Base-by-base conservation (phyloP, 2,113 vertebrate species). In the Astatotilapia flaviijosephi region DNA sequence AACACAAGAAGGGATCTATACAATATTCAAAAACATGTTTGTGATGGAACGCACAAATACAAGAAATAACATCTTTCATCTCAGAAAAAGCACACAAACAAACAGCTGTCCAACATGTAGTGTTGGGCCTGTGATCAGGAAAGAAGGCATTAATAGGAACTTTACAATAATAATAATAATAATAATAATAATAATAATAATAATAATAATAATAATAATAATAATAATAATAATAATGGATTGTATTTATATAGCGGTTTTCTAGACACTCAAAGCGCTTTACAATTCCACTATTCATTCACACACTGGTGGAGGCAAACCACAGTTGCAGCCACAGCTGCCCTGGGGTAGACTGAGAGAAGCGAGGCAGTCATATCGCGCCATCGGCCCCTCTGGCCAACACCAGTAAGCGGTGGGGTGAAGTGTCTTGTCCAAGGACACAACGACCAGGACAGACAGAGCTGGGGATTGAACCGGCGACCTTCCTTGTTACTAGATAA, bases 401-500 rank as follows among this genome's bases (percentile, higher is more conserved):
- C 49, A 53, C 49, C 49, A 51, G 9, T n/a, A n/a, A 0, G 49
- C 19, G 3, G 49, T 49, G 0, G 49, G 1, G 1, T 51, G 5
- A 51, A 51, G 17, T 9, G 3, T 0, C 17, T 51, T 51, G 49
- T 1, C 49, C 49, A 51, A 5, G 0, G 4, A 51, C 19, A 53
- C 19, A 10, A n/a, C 9, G 9, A 53, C 49, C 3, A 53, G 49
- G 19, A 53, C 49, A 51, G 17, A 51, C 2, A 53, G 49, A 53
- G 51, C 49, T 53, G 9, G 0, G 0, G 9, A 53, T 53, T 0
- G 1, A 53, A 53, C 19, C 5, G 3, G 0, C 9, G 0, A 53
- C 51, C 51, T n/a, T 53, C 49, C 49, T n/a, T n/a, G 49, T 53
- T n/a, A 53, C 49, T 10, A 10, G 51, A n/a, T n/a, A 9, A 60